Base-by-base conservation (phyloP, 1,140 invertebrate species). In the Tetranychus urticae region DNA sequence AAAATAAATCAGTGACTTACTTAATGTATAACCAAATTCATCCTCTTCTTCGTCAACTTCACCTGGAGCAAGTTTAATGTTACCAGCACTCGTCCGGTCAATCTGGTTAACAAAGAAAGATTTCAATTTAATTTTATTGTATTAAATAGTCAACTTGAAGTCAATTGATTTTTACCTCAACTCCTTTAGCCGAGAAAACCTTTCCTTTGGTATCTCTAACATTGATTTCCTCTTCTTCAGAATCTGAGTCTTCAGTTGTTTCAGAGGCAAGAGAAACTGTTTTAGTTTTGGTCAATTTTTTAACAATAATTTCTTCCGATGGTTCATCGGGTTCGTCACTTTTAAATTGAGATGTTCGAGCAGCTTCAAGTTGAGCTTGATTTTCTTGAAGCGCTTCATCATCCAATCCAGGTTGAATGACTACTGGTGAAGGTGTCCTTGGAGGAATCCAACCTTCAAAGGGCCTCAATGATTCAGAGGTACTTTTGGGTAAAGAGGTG, bases 11-110 rank as follows among this genome's bases (percentile, higher is more conserved):
- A 23, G 23, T 23, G 36, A 48, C 84, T 85, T 76, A 94, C 90
- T 83, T 69, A 74, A 75, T 5, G 90, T 94, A 73, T 96, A 96
- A 37, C 89, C 88, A 73, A 84, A 93, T 61, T 85, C 80, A 68
- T 92, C 88, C 70, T 91, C 87, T 68, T 83, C 72, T 67, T 79
- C 76, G 71, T 91, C 87, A 0, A 79, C 80, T 31, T 78, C 79
- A 67, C 81, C 79, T 73, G 82, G 83, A 50, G 77, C 79, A 57
- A 84, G 73, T 70, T 82, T 85, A 1, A 88, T 77, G 67, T 86
- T 85, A 1, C 82, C 88, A 3, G 88, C 89, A 70, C 86, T 90
- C 2, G 83, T 83, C 64, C 85, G 1, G 35, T 47, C 55, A 10
- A 62, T 58, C 54, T 54, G 36, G 4, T 14, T 55, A 23, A 23